Conservation (phyloP, 2,797 vertebrate species). For the Podarcis lilfordi region DNA sequence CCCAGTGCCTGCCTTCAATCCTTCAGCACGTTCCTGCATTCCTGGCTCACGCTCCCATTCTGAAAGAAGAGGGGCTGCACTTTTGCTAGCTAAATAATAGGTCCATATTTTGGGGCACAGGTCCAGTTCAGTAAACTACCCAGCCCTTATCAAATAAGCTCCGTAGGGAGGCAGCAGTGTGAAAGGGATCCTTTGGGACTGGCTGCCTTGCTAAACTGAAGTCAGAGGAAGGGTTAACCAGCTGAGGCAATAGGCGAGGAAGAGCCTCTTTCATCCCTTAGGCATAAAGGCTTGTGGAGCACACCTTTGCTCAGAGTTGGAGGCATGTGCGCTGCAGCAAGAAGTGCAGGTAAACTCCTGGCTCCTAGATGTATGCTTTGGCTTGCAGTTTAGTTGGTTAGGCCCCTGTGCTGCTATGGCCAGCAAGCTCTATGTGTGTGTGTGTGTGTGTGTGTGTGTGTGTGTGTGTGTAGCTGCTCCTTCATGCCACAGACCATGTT, state of each 20-base stretch:
- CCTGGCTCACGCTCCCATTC: too few relatives aligned
- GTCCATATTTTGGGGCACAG: background rate
- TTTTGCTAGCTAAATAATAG: background rate
- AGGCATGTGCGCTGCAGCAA: background rate
- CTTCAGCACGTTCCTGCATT: background rate
- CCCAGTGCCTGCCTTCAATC: too few relatives aligned
- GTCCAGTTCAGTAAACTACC: background rate
- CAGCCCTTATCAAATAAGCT: too few relatives aligned
- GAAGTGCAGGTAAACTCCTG: background rate
- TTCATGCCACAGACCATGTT: background rate
- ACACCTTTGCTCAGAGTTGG: background rate
- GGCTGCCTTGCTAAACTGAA: background rate
- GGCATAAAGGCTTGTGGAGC: conserved; percentile 1
- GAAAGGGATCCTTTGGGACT: background rate
- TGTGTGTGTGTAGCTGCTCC: background rate
- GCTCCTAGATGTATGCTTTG: background rate
- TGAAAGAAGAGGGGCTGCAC: background rate
- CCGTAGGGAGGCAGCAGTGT: too few relatives aligned
- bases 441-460: background rate
- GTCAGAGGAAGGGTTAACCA: background rate
- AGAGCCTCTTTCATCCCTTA: conserved; percentile 30
- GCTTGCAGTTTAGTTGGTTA: background rate
- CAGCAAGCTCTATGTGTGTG: background rate
- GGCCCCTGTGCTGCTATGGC: background rate
- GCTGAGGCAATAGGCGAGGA: background rate